phyloP scores from a whole-genome alignment of 1,140 invertebrate genomes.

The Mylabris phalerata region DNA sequence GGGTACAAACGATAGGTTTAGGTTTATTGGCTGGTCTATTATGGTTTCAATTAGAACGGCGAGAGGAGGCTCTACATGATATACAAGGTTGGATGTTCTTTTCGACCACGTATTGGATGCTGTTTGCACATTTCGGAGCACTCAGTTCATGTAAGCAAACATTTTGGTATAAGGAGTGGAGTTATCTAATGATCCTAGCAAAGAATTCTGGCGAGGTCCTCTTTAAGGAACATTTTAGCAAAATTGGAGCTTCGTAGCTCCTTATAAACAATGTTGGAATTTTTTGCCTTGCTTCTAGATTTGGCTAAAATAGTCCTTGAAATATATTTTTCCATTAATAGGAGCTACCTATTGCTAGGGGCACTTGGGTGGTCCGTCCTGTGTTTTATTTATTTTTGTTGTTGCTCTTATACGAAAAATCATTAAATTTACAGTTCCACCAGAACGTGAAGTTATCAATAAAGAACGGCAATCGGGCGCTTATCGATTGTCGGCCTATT shows the following conservation, averaged over 20 bases:
- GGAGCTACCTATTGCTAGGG: no score
- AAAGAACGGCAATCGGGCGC: constrained; percentile 77
- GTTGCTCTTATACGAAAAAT: background rate
- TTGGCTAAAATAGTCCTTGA: no score
- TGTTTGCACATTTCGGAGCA: constrained; percentile 76
- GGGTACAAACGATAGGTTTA: constrained; percentile 68
- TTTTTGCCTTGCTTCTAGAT: no score
- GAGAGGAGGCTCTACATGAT: constrained; percentile 69
- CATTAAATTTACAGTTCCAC: constrained; percentile 57
- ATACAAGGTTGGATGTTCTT: constrained; percentile 85
- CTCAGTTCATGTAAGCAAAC: constrained; percentile 55
- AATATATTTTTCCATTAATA: no score
- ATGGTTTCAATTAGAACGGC: constrained; percentile 71
- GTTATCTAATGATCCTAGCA: no score
- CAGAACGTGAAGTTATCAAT: constrained; percentile 74
- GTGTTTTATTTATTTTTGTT: no score
- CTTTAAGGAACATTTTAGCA: no score
- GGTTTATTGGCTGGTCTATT: constrained; percentile 69
- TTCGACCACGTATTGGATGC: constrained; percentile 81
- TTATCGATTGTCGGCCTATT: constrained; percentile 78
- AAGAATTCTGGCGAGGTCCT: no score
- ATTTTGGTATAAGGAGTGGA: background rate
- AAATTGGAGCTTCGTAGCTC: no score
- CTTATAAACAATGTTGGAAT: no score
- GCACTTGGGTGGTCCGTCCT: no score